Conservation (phyloP, 2,888 invertebrate species). For the Homarus gammarus region DNA sequence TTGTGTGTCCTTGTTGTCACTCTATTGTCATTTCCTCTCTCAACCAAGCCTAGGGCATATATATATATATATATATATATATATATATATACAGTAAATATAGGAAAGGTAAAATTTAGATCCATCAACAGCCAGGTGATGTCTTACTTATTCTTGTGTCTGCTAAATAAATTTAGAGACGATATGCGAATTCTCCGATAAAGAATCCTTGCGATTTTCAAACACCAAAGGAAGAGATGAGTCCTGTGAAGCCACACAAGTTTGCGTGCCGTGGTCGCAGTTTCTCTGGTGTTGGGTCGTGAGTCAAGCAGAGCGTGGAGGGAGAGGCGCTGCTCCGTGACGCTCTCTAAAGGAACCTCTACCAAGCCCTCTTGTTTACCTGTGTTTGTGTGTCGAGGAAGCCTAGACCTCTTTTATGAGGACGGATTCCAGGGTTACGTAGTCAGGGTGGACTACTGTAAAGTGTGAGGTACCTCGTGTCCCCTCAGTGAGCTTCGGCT, state of each 20-base stretch:
- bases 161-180: no score
- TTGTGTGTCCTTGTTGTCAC: no score
- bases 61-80: no score
- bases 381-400: not conserved
- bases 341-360: not conserved
- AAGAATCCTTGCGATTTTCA: no score
- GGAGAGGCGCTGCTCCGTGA: constrained; percentile 5
- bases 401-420: constrained; percentile 5
- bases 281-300: not conserved
- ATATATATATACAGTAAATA: no score
- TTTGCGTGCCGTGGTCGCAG: not conserved
- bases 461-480: not conserved
- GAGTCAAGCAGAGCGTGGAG: not conserved
- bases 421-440: not conserved
- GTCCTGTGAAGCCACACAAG: not conserved
- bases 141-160: no score
- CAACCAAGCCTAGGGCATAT: no score
- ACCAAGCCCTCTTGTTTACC: constrained; percentile 10
- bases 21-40: no score
- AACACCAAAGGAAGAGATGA: no score
- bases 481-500: not conserved
- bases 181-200: no score
- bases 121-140: no score
- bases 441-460: not conserved
- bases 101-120: no score